Evolutionary conservation across 2,113 vertebrate species (phyloP).

Genomic region (Gallinago undulata): DNA sequence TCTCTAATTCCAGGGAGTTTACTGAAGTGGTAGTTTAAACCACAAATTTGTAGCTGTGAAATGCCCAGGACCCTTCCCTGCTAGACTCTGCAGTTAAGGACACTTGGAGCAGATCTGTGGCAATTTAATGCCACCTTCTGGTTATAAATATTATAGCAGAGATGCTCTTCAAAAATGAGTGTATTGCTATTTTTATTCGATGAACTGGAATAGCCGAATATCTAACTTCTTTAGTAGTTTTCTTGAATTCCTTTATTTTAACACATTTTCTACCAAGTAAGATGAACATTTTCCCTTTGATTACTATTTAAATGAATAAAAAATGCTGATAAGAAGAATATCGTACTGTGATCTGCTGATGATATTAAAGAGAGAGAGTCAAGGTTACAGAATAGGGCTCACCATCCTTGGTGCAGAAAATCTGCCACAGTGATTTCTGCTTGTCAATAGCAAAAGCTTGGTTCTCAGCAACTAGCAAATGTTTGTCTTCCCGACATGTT

Average conservation of each 20-base stretch:
- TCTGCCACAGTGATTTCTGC: neutral
- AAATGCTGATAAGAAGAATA: neutral
- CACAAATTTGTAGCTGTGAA: neutral
- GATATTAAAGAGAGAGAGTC: neutral
- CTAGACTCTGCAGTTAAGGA: neutral
- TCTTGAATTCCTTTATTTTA: neutral
- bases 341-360: neutral
- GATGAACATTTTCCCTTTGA: neutral
- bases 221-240: neutral
- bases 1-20: neutral
- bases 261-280: neutral
- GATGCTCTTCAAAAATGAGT: neutral
- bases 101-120: neutral
- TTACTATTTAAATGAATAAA: neutral
- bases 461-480: neutral
- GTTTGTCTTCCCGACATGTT: neutral
- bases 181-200: neutral
- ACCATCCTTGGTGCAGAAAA: rapidly evolving
- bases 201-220: neutral
- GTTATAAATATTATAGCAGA: neutral
- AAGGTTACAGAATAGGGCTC: neutral
- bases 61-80: too few species aligned
- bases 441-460: neutral
- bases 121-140: conserved; percentile 54
- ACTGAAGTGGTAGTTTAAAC: neutral